A percentile compares a stretch with the other conserved stretches of the same genome.
phyloP scores from a whole-genome alignment of 2,888 invertebrate species.

The Ametastegia equiseti region DNA sequence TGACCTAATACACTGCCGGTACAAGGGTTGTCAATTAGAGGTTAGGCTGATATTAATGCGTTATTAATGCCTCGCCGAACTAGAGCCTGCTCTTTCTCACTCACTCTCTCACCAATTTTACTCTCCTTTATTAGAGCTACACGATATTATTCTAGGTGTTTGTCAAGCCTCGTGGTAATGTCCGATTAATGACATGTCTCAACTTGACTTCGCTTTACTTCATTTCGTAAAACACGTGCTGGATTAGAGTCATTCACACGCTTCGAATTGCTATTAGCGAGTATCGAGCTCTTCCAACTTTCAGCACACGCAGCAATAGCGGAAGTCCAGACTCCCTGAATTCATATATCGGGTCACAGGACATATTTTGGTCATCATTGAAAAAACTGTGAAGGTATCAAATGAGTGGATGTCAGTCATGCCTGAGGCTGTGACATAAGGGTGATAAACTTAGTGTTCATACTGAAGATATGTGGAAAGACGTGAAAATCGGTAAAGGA shows the following conservation, averaged over 20 bases:
- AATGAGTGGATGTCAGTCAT: too few relatives aligned
- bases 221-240: conserved; percentile 8
- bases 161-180: conserved; percentile 10
- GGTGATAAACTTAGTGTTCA: too few relatives aligned
- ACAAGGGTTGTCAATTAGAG: conserved; percentile 37
- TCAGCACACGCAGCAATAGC: neutral
- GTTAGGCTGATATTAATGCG: conserved; percentile 33
- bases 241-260: conserved; percentile 31
- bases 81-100: neutral
- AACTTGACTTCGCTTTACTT: neutral
- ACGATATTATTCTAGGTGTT: conserved; percentile 8
- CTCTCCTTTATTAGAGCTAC: neutral
- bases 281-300: neutral
- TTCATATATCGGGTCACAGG: too few relatives aligned
- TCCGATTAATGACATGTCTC: conserved; percentile 31
- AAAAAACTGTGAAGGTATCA: too few relatives aligned
- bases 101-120: neutral
- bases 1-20: neutral
- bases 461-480: neutral
- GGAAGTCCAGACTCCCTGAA: too few relatives aligned
- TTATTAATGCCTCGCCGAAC: conserved; percentile 41
- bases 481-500: neutral
- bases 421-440: too few relatives aligned
- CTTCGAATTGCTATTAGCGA: neutral
- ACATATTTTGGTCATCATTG: too few relatives aligned